Evolutionary conservation across 2,888 invertebrate species (phyloP), one percentile per base, ranked within the genome.

Genomic region (Coelogynopora nodosa): DNA sequence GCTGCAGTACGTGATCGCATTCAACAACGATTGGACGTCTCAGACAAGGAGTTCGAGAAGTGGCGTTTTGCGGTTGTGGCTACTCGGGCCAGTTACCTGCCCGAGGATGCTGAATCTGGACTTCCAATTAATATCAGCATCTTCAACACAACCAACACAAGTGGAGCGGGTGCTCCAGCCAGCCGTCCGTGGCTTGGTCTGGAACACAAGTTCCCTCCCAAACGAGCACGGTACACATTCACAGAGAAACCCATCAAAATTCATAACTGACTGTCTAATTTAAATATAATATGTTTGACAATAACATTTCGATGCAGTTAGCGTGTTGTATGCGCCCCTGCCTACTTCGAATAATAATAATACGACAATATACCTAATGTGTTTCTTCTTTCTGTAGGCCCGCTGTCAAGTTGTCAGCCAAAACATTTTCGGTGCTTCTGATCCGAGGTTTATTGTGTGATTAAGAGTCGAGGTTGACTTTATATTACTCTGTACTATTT

Each of bases 1-100:
- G 26, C 31, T 29, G 87, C 83, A 13, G 80, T 87, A n/a, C 27
- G 82, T 28, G 84, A 87, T 30, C 30, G 87, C 10, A 87, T 87
- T 67, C 88, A 67, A 81, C 84, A 31, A 18, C 87, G 87, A 23
- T 30, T 87, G 18, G 87, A 87, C 23, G 30, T 88, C n/a, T 30
- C 87, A 0, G 87, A 88, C 18, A 87, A 87, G 30, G 87, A 87
- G 30, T 87, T 87, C 23, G 87, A 87, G 29, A 88, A 87, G 29
- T 87, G 87, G 87, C 87, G 86, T 18, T 87, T 88, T 80, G 88
- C 87, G n/a, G 28, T 84, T 0, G 28, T 88, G 0, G 26, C 67
- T 13, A 84, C 67, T 28, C 67, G 86, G 18, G 27, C 67, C 0
- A 67, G 82, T 1, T 81, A 67, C 29, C 23, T 88, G 0, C 84